Evolutionary conservation across 2,888 invertebrate species (phyloP), one percentile per base, ranked within the genome.

Genomic region (Euplagia quadripunctaria): DNA sequence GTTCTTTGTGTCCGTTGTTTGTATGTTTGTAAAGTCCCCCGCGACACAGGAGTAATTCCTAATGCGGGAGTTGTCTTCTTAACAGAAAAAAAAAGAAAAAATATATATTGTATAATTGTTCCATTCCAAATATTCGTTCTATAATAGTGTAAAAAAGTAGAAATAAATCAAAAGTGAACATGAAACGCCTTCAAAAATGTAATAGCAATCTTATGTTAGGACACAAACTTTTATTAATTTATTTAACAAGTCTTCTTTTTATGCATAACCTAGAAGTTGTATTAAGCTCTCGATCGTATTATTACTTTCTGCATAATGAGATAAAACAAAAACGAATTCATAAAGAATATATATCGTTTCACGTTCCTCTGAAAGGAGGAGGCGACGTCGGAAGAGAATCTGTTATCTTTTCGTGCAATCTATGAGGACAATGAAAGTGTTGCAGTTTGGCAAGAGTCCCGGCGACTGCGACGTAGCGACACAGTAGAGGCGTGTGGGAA

Each of bases 401-500:
- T 75, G 63, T 79, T 76, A 77, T 80, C 71, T 76, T 76, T 80
- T 68, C 51, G 69, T 75, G 75, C 68, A 68, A 70, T 75, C 71
- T 73, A 68, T 74, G 70, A 69, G 75, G 78, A 80, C 80, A 85
- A 83, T 31, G 51, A 83, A 84, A 82, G 75, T 73, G 77, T 68
- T 71, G 71, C 76, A 83, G 80, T 83, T 85, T 85, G 84, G 83
- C 83, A 83, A 78, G 74, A 75, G 74, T 81, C 81, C 82, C 78
- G 70, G 61, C 58, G 8, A 61, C 61, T 31, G 31, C 14, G 76
- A 46, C 43, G 43, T 46, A 46, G 8, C 74, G 71, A 67, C 63
- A 75, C 64, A 73, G 67, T 65, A 9, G 75, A 78, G 79, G 77
- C 79, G 79, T 82, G 87, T 89, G 89, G 87, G 88, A 88, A 87